Base-by-base conservation (phyloP, 2,113 vertebrate species). In the Pachypanchax playfairii region DNA sequence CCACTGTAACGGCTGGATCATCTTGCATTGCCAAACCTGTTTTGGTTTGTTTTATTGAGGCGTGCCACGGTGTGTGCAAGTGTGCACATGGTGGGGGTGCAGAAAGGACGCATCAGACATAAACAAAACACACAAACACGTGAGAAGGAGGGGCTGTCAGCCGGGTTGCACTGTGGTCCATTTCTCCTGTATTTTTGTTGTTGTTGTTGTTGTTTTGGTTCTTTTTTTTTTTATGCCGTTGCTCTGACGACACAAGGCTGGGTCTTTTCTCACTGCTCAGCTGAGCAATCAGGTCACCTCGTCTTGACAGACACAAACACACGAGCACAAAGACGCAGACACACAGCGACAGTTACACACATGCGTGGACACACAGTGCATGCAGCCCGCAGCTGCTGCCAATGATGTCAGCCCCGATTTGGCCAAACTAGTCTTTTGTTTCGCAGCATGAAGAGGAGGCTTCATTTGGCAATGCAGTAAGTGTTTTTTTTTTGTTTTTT, bases 231-330 rank as follows among this genome's bases (percentile, higher is more conserved):
- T 74, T 83, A 79, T 71, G 83, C 75, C 69, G 79, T 55, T 25
- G 31, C 73, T 77, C 80, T 82, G 78, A 85, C 76, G 86, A 79
- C 84, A 84, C 73, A 73, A 78, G 67, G 78, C 76, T 53, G 82
- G 87, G 64, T 85, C 85, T 88, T 88, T 87, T 81, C 85, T 90
- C 85, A 59, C 88, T 90, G 85, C 86, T 85, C 89, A 90, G 90
- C 88, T 91, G 90, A 92, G 90, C 89, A 91, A 91, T 92, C 92
- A 91, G 91, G 90, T 91, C 91, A 91, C 70, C 81, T 77, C 80
- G 62, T 87, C 83, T 84, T 84, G 79, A 87, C 86, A 87, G 82
- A 80, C 75, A 69, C 79, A 77, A 78, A 80, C 80, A 78, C 62
- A 61, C 68, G 18, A 54, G 15, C 66, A 66, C 76, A 66, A 57